Evolutionary conservation across 1,140 invertebrate species (phyloP).

Genomic region (Drosophila quadrilineata): DNA sequence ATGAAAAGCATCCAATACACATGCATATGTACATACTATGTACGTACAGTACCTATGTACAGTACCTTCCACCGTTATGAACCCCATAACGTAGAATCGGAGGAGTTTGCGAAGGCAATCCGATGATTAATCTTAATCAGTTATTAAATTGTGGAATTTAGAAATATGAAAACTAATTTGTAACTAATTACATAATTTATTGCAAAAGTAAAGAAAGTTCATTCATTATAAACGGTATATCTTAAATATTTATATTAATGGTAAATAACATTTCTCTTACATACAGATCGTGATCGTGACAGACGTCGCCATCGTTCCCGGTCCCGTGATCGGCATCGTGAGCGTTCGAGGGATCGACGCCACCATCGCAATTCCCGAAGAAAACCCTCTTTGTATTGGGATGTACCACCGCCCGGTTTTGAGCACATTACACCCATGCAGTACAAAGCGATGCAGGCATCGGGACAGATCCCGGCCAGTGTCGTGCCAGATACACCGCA

Average conservation of each 20-base stretch:
- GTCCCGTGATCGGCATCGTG: conserved; percentile 61
- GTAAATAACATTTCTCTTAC: conserved; percentile 7
- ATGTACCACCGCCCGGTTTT: conserved; percentile 98
- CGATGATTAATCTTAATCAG: too few relatives aligned
- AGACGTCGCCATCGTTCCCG: conserved; percentile 68
- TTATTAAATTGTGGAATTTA: too few relatives aligned
- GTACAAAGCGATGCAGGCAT: conserved; percentile 93
- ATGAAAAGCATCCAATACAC: too few relatives aligned
- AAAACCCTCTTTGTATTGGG: conserved; percentile 98
- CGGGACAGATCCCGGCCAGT: conserved; percentile 96
- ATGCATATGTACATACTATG: background rate
- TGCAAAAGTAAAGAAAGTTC: too few relatives aligned
- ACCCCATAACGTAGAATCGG: too few relatives aligned
- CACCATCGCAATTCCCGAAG: conserved; percentile 83
- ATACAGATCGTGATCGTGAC: conserved; percentile 62
- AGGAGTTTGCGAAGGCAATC: too few relatives aligned
- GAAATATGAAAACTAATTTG: too few relatives aligned
- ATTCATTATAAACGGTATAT: too few relatives aligned
- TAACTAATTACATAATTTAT: too few relatives aligned
- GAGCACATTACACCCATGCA: conserved; percentile 98
- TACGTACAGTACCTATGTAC: conserved; percentile 1
- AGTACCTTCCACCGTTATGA: conserved; percentile 5
- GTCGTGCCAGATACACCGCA: conserved; percentile 94
- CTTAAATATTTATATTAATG: too few relatives aligned
- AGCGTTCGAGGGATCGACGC: conserved; percentile 60